phyloP scores from a whole-genome alignment of 2,888 invertebrate genomes.

The Drosophila meridionalis region DNA sequence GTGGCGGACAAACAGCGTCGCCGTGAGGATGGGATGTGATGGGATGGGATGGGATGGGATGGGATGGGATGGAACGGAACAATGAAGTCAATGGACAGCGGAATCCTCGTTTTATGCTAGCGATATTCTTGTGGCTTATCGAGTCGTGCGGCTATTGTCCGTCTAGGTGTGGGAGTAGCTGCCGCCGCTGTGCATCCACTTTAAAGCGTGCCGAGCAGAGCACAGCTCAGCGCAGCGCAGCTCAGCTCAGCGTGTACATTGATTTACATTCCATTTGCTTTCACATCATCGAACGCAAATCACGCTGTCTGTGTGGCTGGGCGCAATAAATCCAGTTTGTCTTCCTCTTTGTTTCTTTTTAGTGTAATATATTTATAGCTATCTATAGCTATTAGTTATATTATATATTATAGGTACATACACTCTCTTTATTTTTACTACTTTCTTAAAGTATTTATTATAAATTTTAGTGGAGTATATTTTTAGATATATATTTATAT shows the following conservation, averaged over 20 bases:
- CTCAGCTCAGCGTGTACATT: not conserved
- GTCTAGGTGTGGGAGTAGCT: not conserved
- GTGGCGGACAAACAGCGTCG: constrained; percentile 15
- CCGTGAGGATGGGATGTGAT: not conserved
- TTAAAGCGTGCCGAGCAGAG: not conserved
- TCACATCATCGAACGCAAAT: not conserved
- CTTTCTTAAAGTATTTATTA: no score
- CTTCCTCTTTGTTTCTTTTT: no score
- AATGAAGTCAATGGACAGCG: constrained; percentile 16
- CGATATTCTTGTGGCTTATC: constrained; percentile 38
- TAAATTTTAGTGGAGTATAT: no score
- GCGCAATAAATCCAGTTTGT: not conserved
- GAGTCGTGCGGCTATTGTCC: constrained; percentile 18
- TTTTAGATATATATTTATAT: no score
- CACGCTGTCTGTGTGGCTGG: not conserved
- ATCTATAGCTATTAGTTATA: no score
- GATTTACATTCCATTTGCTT: constrained; percentile 6
- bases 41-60: not conserved
- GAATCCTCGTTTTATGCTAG: constrained; percentile 25
- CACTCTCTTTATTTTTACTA: no score
- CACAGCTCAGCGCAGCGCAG: not conserved
- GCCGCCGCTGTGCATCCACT: not conserved
- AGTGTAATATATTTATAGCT: no score
- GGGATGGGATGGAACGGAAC: constrained; percentile 8
- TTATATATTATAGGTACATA: no score